Conservation (phyloP, 2,113 vertebrate genomes). For the Ranitomeya variabilis region DNA sequence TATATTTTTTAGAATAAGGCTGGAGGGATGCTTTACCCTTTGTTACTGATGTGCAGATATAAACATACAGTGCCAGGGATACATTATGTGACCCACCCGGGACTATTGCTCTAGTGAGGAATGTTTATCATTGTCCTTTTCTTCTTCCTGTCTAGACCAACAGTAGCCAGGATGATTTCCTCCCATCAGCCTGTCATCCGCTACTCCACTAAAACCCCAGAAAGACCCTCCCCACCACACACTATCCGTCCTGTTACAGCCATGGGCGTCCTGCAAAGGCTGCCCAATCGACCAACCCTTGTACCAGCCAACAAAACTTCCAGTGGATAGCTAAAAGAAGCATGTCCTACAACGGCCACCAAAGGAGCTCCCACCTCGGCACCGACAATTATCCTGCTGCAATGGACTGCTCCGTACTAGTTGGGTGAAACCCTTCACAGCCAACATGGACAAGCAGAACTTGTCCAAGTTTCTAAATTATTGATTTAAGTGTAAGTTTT, state of each 20-base stretch:
- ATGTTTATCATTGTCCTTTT: not conserved
- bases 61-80: not conserved
- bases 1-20: too few species aligned
- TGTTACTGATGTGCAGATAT: not conserved
- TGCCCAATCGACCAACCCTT: slow-evolving; percentile 62
- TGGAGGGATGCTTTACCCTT: not conserved
- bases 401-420: not conserved
- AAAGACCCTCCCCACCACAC: slow-evolving; percentile 58
- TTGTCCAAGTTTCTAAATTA: not conserved
- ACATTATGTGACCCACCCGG: too few species aligned
- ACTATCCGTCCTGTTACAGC: slow-evolving; percentile 66
- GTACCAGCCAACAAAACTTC: slow-evolving; percentile 63
- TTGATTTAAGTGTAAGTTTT: not conserved
- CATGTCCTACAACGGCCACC: not conserved
- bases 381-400: not conserved
- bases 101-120: not conserved
- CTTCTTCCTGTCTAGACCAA: slow-evolving; percentile 62
- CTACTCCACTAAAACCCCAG: slow-evolving; percentile 52
- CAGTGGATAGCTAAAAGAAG: slow-evolving; percentile 44
- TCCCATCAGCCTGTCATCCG: slow-evolving; percentile 61
- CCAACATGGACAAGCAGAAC: not conserved
- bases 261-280: slow-evolving; percentile 68
- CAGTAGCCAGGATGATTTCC: slow-evolving; percentile 47
- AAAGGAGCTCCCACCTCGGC: not conserved
- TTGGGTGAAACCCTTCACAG: not conserved